phyloP scores from a whole-genome alignment of 2,113 vertebrate species.

The Nesospiza acunhae region DNA sequence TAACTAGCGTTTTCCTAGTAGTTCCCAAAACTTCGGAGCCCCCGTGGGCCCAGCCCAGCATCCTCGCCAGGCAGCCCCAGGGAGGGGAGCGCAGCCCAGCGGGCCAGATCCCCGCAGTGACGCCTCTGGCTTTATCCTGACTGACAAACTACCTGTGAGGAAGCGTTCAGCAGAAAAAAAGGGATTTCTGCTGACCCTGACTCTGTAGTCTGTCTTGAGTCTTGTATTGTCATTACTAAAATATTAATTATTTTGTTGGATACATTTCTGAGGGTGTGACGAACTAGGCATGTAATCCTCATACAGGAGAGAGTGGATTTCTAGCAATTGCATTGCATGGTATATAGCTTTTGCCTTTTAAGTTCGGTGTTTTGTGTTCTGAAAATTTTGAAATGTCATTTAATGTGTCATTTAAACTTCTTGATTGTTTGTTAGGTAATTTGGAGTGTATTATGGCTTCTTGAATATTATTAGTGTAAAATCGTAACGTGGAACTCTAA shows the following conservation, averaged over 20 bases:
- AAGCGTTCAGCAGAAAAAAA: neutral
- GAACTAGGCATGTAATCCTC: fast-evolving
- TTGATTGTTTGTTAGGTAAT: neutral
- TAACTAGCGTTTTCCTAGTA: fast-evolving
- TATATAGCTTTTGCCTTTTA: neutral
- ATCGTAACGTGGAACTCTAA: fast-evolving
- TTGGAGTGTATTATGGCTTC: fast-evolving
- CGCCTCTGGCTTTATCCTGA: fast-evolving
- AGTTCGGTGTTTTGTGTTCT: neutral
- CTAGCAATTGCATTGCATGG: neutral
- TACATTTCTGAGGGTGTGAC: neutral
- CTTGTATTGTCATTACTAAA: fast-evolving
- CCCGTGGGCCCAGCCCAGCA: fast-evolving
- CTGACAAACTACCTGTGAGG: fast-evolving
- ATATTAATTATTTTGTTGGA: neutral
- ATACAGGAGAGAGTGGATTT: neutral
- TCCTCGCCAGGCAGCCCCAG: neutral
- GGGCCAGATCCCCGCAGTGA: neutral
- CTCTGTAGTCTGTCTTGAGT: no score
- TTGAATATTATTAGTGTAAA: neutral
- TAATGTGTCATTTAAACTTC: neutral
- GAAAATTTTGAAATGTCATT: neutral
- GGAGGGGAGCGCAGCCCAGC: neutral
- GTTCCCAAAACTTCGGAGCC: neutral
- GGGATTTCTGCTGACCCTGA: neutral